Percentiles rank a stretch among this genome's conserved stretches.
These are phyloP conservation scores for Agriopis aurantiaria DNA, from an alignment of 2,888 invertebrate species.

Conservation along the genomic window DNA sequence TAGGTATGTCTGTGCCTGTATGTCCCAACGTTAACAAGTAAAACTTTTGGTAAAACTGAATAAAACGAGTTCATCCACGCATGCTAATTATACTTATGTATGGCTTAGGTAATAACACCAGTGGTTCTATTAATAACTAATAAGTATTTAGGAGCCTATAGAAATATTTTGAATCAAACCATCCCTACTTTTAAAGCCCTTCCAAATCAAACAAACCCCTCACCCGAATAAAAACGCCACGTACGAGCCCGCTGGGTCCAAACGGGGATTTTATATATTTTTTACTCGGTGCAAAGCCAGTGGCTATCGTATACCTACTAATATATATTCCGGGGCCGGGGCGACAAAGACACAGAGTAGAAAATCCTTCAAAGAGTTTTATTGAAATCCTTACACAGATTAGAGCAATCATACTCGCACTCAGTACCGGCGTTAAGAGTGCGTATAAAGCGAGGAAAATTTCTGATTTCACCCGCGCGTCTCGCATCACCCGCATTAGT, in stretches of 20 bases:
- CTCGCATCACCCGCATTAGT: too few relatives aligned
- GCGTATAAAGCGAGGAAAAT: too few relatives aligned
- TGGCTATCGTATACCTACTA: not conserved
- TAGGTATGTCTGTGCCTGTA: too few relatives aligned
- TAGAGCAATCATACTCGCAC: too few relatives aligned
- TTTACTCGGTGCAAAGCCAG: not conserved
- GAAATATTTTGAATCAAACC: slow-evolving; percentile 16
- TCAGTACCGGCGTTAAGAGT: too few relatives aligned
- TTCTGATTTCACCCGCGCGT: too few relatives aligned
- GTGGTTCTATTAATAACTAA: not conserved
- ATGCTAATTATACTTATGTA: too few relatives aligned
- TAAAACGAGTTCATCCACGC: too few relatives aligned
- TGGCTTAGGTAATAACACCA: not conserved
- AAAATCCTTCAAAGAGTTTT: not conserved
- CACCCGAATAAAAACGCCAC: slow-evolving; percentile 36
- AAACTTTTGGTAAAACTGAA: too few relatives aligned
- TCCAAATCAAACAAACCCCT: slow-evolving; percentile 39
- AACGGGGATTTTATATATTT: not conserved
- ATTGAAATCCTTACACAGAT: too few relatives aligned
- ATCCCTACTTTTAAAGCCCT: slow-evolving; percentile 21
- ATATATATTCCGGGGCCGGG: slow-evolving; percentile 16
- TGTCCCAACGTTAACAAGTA: too few relatives aligned
- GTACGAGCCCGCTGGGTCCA: slow-evolving; percentile 7
- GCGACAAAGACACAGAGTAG: slow-evolving; percentile 23
- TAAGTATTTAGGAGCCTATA: too few relatives aligned